Evolutionary conservation across 1,140 invertebrate species (phyloP), one percentile per base, ranked within the genome.

Genomic region (Ridgeia piscesae): DNA sequence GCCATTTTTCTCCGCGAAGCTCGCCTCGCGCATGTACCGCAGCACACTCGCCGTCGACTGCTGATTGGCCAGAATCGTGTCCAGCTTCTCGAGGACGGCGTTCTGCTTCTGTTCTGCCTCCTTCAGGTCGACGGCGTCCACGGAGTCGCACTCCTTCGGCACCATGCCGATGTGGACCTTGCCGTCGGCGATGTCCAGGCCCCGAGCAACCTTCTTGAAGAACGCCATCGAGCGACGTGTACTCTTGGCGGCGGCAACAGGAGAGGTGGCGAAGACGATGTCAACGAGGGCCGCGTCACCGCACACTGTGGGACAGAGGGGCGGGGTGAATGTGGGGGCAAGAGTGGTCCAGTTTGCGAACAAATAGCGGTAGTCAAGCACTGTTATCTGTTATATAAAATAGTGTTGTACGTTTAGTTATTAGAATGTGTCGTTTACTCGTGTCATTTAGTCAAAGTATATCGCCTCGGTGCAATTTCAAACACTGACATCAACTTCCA

Each of bases 131-230:
- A 90, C 35, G 31, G n/a, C 92, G 35, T 88, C 34, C 17, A 92
- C 35, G 34, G 34, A 88, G 88, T 35, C 35, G 92, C 92, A 92
- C 88, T 92, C 92, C 92, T 89, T 92, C 33, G 92, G 92, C 6
- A 92, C 92, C 31, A 92, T 27, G 14, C 88, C 92, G 88, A 92
- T 88, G 34, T 33, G 92, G 0, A 92, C 34, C 88, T 89, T 91
- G 34, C n/a, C 91, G 2, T 58, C 33, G 91, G 34, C 34, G 35
- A 91, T 48, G 91, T 91, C 91, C 9, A 91, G 42, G 35, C 35
- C 48, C 11, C 48, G 34, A 0, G 91, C 48, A 11, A 91, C 33
- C 48, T 91, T 48, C 34, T 48, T 35, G 91, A 91, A 91, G 91
- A 91, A 91, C 6, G 34, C 91, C 35, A 91, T 35, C 34, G 91